These are phyloP conservation scores for Onchidella celtica DNA, from an alignment of 2,888 invertebrate species.

Conservation along the genomic window DNA sequence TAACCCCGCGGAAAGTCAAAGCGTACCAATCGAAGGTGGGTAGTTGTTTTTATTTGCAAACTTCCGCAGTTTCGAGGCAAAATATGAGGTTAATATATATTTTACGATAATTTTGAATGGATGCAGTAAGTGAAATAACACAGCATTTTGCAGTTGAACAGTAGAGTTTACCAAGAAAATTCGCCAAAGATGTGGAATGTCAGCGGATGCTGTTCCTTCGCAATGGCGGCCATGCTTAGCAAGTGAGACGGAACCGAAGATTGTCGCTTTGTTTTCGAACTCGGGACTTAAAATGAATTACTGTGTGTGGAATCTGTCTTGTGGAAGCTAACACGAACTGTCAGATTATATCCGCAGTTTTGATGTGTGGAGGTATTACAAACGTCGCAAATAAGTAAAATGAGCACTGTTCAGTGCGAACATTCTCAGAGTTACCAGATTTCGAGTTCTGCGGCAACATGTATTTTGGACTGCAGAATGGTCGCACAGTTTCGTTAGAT, in stretches of 20 bases:
- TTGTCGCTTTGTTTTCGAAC: constrained; percentile 44
- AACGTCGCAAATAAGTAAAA: no score
- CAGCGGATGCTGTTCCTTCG: constrained; percentile 15
- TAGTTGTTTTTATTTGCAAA: constrained; percentile 22
- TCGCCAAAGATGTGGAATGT: constrained; percentile 23
- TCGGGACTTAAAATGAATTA: neutral
- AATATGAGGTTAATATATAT: neutral
- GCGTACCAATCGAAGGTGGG: constrained; percentile 40
- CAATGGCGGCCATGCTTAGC: constrained; percentile 47
- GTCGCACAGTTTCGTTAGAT: no score
- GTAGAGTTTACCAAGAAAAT: constrained; percentile 27
- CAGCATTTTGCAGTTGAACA: neutral
- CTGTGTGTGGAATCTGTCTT: neutral
- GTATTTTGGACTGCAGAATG: no score
- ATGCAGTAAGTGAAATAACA: neutral
- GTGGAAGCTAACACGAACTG: neutral
- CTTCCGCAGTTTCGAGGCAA: neutral
- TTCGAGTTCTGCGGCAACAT: no score
- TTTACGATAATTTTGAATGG: constrained; percentile 20
- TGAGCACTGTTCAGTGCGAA: no score
- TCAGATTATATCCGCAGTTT: no score
- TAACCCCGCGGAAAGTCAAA: constrained; percentile 32
- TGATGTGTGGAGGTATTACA: no score
- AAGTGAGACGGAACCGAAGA: constrained; percentile 21
- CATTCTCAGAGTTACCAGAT: no score